Evolutionary conservation across 2,113 vertebrate species (phyloP), one percentile per base, ranked within the genome.

Genomic region (Odontophorus gujanensis): DNA sequence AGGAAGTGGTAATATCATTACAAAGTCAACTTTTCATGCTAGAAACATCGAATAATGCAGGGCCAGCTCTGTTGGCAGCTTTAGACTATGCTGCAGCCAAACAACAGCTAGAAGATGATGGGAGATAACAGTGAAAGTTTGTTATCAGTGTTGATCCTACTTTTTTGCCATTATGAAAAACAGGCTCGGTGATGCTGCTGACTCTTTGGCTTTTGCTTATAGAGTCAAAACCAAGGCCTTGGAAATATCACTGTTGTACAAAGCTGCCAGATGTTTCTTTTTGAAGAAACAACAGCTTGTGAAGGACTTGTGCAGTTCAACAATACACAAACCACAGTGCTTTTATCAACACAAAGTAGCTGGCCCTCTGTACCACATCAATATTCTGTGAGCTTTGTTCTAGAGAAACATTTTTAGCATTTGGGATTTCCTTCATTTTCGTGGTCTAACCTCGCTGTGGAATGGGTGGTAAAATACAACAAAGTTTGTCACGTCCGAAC

Each of bases 241-340:
- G 11, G 45, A 87, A 87, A 50, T 38, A 38, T 3, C 58, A 19
- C 26, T 76, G 30, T 48, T 61, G 24, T 57, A 61, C 74, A 93
- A 59, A 55, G 14, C 55, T 59, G 38, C 42, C 72, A 67, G 68
- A 74, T 82, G 24, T 80, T 81, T 84, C 40, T 59, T n/a, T 72
- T 72, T 74, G 50, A 89, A 92, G 84, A 80, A 95, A 75, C 79
- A 91, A 77, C 72, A 80, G 3, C 30, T 69, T 43, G 42, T 72
- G 1, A 89, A 87, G 63, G 81, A 76, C 87, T 83, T 89, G 51
- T 67, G 84, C 89, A 85, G 38, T 79, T 42, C 30, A 79, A 79
- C 36, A 50, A 47, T 22, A 63, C 71, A 67, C 38, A 82, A 73
- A 47, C 62, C 91, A 71, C 67, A 77, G 78, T 8, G 30, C 40